phyloP scores from a whole-genome alignment of 2,113 vertebrate species.

The Malurus melanocephalus region DNA sequence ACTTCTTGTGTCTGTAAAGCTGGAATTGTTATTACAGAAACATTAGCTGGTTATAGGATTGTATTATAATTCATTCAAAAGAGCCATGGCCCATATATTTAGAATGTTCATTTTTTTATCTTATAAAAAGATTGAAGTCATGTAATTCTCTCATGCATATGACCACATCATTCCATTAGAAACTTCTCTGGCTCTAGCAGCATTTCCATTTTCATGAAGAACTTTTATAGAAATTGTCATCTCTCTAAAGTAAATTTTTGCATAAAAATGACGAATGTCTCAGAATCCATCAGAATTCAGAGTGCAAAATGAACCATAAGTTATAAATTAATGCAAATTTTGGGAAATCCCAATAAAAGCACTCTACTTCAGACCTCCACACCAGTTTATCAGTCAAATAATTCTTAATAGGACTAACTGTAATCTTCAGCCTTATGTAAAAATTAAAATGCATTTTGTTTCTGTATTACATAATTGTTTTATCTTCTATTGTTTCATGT shows the following conservation, averaged over 20 bases:
- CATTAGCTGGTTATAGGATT: not conserved
- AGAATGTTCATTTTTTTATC: constrained; percentile 34
- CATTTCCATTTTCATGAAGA: constrained; percentile 65
- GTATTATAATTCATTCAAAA: constrained; percentile 7
- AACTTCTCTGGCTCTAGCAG: constrained; percentile 28
- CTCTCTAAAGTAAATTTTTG: constrained; percentile 60
- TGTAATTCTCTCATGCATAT: constrained; percentile 39
- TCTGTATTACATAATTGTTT: not conserved
- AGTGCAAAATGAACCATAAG: constrained; percentile 10
- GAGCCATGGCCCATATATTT: constrained; percentile 11
- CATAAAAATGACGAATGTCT: constrained; percentile 62
- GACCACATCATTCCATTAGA: constrained; percentile 59
- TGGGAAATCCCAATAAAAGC: constrained; percentile 44
- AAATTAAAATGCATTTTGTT: not conserved
- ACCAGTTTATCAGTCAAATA: not conserved
- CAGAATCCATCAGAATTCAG: constrained; percentile 39
- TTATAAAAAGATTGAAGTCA: not conserved
- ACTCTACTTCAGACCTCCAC: not conserved
- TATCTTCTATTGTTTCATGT: not conserved
- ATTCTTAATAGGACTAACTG: not conserved
- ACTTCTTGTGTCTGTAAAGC: not conserved
- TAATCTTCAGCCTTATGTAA: not conserved
- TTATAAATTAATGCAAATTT: constrained; percentile 39
- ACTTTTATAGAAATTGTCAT: constrained; percentile 56
- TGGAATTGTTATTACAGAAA: constrained; percentile 2